A percentile compares a stretch with the other conserved stretches of the same genome.
Evolutionary conservation across 2,797 vertebrate genomes (phyloP).

Genomic region (Moxostoma hubbsi): DNA sequence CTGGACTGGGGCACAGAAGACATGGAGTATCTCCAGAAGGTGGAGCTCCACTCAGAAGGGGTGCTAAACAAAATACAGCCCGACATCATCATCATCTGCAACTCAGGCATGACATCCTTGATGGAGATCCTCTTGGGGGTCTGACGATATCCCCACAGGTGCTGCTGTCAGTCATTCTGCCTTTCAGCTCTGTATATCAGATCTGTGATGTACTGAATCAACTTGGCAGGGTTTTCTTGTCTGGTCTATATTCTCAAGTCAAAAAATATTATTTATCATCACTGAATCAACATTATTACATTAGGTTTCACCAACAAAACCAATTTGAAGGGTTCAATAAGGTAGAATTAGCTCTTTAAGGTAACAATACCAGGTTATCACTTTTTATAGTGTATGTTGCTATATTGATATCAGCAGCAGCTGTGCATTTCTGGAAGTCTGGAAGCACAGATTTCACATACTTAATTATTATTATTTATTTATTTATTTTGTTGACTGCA

Average conservation of each 20-base stretch:
- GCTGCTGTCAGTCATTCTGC: slow-evolving; percentile 13
- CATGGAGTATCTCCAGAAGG: slow-evolving; percentile 88
- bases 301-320: no score
- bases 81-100: slow-evolving; percentile 90
- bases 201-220: slow-evolving; percentile 2
- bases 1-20: slow-evolving; percentile 95
- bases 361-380: no score
- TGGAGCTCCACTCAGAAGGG: slow-evolving; percentile 83
- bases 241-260: not conserved
- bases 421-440: no score
- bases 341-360: no score
- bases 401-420: no score
- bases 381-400: no score
- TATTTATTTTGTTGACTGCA: no score
- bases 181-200: slow-evolving; percentile 10
- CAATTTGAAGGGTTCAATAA: no score
- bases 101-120: slow-evolving; percentile 93
- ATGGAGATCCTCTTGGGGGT: slow-evolving; percentile 92
- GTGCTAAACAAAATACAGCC: slow-evolving; percentile 85
- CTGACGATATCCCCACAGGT: slow-evolving; percentile 93
- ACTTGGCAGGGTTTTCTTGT: slow-evolving; percentile 11
- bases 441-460: no score
- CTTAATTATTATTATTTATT: no score
- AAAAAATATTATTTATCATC: no score
- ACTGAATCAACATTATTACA: no score